phyloP scores from a whole-genome alignment of 2,113 vertebrate genomes.

The Megalops atlanticus region DNA sequence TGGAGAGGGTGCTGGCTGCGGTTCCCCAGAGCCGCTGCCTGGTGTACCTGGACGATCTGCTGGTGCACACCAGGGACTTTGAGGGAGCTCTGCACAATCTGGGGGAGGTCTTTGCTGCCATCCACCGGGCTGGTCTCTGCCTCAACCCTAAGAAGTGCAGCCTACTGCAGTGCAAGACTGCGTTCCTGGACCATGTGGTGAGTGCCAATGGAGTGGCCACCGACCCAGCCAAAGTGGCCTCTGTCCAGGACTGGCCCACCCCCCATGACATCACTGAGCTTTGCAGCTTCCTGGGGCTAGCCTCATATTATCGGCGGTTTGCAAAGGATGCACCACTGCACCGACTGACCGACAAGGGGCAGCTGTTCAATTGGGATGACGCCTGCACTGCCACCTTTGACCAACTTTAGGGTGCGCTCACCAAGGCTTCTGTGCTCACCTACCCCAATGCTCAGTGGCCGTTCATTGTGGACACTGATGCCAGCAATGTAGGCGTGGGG shows the following conservation, averaged over 20 bases:
- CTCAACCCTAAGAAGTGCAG: neutral
- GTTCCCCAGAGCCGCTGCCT: neutral
- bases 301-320: conserved; percentile 25
- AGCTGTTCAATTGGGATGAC: neutral
- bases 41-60: neutral
- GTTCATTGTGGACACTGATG: conserved; percentile 23
- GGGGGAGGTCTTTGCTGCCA: neutral
- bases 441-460: conserved; percentile 7
- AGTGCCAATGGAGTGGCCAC: conserved; percentile 8
- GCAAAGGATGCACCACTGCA: conserved; percentile 17
- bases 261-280: neutral
- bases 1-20: neutral
- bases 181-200: neutral
- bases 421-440: conserved; percentile 6
- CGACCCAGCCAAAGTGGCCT: conserved; percentile 8
- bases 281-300: conserved; percentile 25
- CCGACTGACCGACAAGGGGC: conserved; percentile 21
- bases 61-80: neutral
- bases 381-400: conserved; percentile 23
- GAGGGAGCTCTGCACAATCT: neutral
- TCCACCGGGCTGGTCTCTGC: neutral
- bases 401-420: neutral
- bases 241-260: conserved; percentile 5
- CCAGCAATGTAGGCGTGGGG: conserved; percentile 2
- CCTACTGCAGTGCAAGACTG: neutral